Evolutionary conservation across 2,888 invertebrate species (phyloP).

Genomic region (Standfussiana lucernea): DNA sequence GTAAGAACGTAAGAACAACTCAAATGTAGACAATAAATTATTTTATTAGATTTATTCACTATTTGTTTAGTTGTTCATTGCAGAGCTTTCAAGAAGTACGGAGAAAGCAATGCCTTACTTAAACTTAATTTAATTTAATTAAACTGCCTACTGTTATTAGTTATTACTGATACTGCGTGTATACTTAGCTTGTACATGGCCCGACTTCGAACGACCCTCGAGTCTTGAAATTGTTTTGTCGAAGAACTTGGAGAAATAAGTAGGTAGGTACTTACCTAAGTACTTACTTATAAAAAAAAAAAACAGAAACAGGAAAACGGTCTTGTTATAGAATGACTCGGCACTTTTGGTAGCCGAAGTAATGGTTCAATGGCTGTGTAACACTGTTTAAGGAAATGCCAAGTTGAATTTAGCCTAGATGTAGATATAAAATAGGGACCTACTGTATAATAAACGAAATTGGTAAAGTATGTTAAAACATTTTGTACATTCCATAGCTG

Average conservation of each 20-base stretch:
- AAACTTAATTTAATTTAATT: conserved; percentile 66
- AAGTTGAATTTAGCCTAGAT: conserved; percentile 37
- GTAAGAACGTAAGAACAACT: neutral
- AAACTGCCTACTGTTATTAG: conserved; percentile 57
- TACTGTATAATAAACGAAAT: neutral
- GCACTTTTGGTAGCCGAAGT: conserved; percentile 31
- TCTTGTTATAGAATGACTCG: conserved; percentile 43
- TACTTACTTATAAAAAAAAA: neutral
- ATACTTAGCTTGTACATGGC: conserved; percentile 12
- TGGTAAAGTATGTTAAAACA: neutral
- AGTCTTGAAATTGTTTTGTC: conserved; percentile 2
- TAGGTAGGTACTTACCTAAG: neutral
- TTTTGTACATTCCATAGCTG: neutral
- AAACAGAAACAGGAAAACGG: conserved; percentile 53
- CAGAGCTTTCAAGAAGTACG: conserved; percentile 26
- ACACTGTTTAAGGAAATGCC: conserved; percentile 44
- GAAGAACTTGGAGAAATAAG: conserved; percentile 8
- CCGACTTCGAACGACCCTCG: conserved; percentile 18
- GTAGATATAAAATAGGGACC: conserved; percentile 1
- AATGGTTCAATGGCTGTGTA: conserved; percentile 38
- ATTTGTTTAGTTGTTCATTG: neutral
- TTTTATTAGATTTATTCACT: neutral
- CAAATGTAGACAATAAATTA: conserved; percentile 8
- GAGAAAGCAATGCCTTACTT: conserved; percentile 68
- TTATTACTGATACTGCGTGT: conserved; percentile 26